phyloP scores from a whole-genome alignment of 2,113 vertebrate species.

The Pseudorhombus dupliciocellatus region DNA sequence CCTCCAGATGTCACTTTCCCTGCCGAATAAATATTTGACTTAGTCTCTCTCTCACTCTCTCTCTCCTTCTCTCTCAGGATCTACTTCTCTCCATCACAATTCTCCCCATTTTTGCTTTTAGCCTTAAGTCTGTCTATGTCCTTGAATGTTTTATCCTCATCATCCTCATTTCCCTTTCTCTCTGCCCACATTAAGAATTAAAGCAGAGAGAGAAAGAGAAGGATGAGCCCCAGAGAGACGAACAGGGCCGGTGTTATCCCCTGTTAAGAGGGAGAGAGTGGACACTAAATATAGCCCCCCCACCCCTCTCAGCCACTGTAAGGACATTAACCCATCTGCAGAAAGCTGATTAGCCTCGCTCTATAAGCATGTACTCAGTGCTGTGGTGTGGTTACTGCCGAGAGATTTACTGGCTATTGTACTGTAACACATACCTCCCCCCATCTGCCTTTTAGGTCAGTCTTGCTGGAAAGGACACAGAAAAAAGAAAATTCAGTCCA shows the following conservation, averaged over 20 bases:
- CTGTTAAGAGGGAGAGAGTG: constrained; percentile 73
- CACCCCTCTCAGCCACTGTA: constrained; percentile 66
- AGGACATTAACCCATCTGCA: constrained; percentile 76
- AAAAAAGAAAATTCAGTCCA: constrained; percentile 51
- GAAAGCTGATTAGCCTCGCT: constrained; percentile 77
- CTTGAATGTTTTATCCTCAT: background rate
- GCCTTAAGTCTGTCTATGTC: background rate
- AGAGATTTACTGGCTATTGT: constrained; percentile 63
- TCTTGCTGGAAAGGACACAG: constrained; percentile 29
- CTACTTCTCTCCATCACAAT: background rate
- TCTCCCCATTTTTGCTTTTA: background rate
- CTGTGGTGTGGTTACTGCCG: constrained; percentile 52
- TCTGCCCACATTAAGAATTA: constrained; percentile 24
- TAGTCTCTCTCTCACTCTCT: constrained; percentile 20
- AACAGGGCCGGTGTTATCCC: constrained; percentile 63
- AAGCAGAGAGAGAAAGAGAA: constrained; percentile 25
- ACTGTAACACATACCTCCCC: constrained; percentile 63
- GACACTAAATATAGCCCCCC: constrained; percentile 73
- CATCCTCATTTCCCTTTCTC: background rate
- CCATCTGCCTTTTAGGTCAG: constrained; percentile 45
- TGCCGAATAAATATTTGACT: constrained; percentile 35
- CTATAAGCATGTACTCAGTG: constrained; percentile 58
- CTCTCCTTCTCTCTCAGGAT: constrained; percentile 14
- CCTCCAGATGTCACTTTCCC: constrained; percentile 71
- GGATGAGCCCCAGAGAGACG: constrained; percentile 44